phyloP scores from a whole-genome alignment of 1,140 invertebrate species.

The Heliconius himera region DNA sequence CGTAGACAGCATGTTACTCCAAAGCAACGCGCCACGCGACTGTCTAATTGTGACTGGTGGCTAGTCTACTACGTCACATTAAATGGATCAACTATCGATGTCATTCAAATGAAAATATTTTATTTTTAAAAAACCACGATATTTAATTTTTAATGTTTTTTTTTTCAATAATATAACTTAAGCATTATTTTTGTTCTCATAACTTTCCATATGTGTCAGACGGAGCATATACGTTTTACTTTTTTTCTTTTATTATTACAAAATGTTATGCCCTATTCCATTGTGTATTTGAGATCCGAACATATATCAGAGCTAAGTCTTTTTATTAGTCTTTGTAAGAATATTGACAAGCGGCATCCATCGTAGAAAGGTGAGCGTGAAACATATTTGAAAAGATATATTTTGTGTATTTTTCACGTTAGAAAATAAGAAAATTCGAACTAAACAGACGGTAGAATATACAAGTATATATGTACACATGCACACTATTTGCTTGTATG shows the following conservation, averaged over 20 bases:
- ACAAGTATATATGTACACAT: no score
- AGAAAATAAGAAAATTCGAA: no score
- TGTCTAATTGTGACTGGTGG: constrained; percentile 37
- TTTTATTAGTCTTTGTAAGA: not conserved
- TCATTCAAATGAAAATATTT: not conserved
- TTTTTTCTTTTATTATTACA: no score
- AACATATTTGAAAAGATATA: not conserved
- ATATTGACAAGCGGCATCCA: not conserved
- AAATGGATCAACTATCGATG: constrained; percentile 29
- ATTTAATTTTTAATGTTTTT: not conserved
- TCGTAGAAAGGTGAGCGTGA: not conserved
- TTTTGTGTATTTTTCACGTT: no score
- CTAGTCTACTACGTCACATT: constrained; percentile 31
- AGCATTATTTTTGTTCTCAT: no score
- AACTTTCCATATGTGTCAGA: no score
- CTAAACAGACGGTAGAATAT: no score
- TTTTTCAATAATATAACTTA: no score
- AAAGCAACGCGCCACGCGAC: constrained; percentile 34
- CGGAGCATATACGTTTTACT: no score
- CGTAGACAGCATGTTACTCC: constrained; percentile 30
- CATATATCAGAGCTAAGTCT: not conserved
- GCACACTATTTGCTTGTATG: no score
- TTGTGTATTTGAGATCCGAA: not conserved
- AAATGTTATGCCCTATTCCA: no score
- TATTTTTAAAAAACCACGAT: not conserved